Base-by-base conservation (phyloP, 1,140 invertebrate genomes). In the Zaprionus ornatus region DNA sequence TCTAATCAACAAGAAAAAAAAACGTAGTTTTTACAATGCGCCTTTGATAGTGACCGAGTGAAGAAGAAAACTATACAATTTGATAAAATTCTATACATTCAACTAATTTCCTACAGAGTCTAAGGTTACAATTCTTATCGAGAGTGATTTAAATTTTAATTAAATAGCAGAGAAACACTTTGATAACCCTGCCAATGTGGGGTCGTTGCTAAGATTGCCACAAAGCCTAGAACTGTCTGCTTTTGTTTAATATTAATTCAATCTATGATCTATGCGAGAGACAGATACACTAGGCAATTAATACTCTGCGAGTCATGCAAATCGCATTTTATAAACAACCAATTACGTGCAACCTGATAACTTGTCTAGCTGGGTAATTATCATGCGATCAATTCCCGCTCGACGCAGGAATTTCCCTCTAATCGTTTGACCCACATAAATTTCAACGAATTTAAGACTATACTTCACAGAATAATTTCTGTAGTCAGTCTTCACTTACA, bases 1-100 rank as follows among this genome's bases (percentile, higher is more conserved):
- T 87, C 83, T 87, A 74, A 87, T 87, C 83, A 60, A 48, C 3
- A n/a, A 9, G 0, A 70, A 50, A 19, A 23, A 50, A 48, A 21
- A 19, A 50, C 21, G 1, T 59, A 66, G 62, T 77, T 83, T 29
- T 48, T 67, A 42, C 66, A 63, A 21, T 66, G 61, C 23, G 21
- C 1, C n/a, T 9, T 45, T 17, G n/a, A 45, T 45, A 45, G 40
- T n/a, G n/a, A 5, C n/a, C n/a, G 2, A n/a, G 6, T 7, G 3
- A 10, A 32, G 29, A 32, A 37, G 35, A 37, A 45, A 45, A 45
- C 40, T 45, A 45, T 17, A 45, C 7, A 17, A 17, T 45, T 55
- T n/a, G 1, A 6, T 0, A 15, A 17, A n/a, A 55, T 13, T 12
- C n/a, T 0, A 12, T 19, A 23, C 25, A 29, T 27, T 17, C 23